Percentiles rank a stretch among this genome's conserved stretches.
These are phyloP conservation scores for Tinamus major DNA, from an alignment of 2,797 vertebrate genomes.

Conservation along the genomic window DNA sequence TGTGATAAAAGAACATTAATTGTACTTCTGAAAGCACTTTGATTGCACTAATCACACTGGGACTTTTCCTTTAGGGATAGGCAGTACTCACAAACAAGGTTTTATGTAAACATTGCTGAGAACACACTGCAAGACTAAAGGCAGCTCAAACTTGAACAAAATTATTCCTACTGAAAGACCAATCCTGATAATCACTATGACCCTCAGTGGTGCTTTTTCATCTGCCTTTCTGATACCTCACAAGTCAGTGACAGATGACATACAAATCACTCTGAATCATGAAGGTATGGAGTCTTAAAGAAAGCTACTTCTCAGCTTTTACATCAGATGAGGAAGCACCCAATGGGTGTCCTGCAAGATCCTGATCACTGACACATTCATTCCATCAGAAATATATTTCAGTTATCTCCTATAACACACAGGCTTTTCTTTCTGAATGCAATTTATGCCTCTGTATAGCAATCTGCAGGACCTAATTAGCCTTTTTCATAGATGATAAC, in stretches of 20 bases:
- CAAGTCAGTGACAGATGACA: neutral
- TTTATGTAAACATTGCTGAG: neutral
- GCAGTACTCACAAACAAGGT: neutral
- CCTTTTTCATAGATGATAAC: neutral
- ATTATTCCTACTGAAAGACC: neutral
- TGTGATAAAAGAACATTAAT: neutral
- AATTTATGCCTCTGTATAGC: neutral
- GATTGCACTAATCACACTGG: neutral
- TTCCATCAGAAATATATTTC: neutral
- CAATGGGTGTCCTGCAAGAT: neutral
- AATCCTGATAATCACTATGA: neutral
- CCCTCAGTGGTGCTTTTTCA: neutral
- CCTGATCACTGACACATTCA: neutral
- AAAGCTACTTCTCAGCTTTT: neutral
- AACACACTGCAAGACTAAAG: neutral
- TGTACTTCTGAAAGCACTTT: neutral
- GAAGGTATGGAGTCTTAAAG: neutral
- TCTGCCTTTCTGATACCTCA: neutral
- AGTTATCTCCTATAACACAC: neutral
- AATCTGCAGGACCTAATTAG: neutral
- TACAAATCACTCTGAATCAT: neutral
- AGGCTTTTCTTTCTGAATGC: neutral
- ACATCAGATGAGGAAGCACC: neutral
- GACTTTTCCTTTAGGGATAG: neutral
- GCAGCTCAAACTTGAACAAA: neutral